phyloP scores from a whole-genome alignment of 2,113 vertebrate species.

The Acanthisitta chloris region DNA sequence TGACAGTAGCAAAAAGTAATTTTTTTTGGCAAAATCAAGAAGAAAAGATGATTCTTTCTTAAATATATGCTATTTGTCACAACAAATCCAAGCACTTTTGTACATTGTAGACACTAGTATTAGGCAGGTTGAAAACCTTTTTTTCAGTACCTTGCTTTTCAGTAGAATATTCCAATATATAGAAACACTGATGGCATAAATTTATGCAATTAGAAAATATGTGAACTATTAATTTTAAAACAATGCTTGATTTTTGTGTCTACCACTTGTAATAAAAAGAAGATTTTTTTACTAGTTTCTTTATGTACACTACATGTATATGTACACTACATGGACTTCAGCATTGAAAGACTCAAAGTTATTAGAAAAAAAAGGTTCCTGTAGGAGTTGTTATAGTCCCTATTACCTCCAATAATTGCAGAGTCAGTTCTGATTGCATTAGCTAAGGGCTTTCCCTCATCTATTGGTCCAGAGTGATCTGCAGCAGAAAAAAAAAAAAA shows the following conservation, averaged over 20 bases:
- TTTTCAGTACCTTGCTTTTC: neutral
- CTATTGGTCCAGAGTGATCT: constrained; percentile 89
- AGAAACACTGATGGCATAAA: neutral
- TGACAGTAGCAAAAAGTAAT: neutral
- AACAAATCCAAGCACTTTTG: neutral
- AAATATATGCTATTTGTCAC: neutral
- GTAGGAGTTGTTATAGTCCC: neutral
- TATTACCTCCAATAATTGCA: constrained; percentile 92
- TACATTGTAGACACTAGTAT: neutral
- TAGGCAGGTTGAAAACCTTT: neutral
- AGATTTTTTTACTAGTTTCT: neutral
- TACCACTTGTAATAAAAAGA: neutral
- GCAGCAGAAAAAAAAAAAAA: constrained; percentile 30
- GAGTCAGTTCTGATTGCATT: constrained; percentile 86
- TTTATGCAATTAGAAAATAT: neutral
- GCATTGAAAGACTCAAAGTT: neutral
- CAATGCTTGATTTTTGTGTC: neutral
- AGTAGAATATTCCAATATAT: neutral
- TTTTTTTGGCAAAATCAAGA: neutral
- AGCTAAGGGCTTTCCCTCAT: constrained; percentile 81
- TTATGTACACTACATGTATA: neutral
- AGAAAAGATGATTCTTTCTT: neutral
- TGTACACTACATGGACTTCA: neutral
- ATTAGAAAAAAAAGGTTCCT: neutral
- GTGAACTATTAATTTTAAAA: neutral